Conservation (phyloP, 64 coral and sea anemone genomes). For the Anthopleura sola region DNA sequence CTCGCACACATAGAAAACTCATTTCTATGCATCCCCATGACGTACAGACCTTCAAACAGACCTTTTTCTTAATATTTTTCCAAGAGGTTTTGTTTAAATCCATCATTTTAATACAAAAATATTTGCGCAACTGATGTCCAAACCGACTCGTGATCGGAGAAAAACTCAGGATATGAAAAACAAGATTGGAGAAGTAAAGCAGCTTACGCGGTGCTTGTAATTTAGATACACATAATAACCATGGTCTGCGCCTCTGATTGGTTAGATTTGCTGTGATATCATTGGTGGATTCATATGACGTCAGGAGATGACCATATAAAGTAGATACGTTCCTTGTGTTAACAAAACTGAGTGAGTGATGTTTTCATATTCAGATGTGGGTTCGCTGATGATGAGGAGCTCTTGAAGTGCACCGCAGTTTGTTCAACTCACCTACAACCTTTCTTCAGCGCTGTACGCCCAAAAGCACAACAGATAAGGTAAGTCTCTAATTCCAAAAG, state of each 20-base stretch:
- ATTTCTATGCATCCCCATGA: too few species aligned
- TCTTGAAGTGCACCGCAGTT: neutral
- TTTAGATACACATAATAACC: neutral
- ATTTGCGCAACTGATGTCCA: too few species aligned
- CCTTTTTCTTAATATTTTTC: too few species aligned
- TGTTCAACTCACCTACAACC: neutral
- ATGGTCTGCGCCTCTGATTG: neutral
- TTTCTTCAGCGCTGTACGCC: neutral
- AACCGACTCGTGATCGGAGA: too few species aligned
- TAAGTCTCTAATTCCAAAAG: too few species aligned
- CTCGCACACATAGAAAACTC: too few species aligned
- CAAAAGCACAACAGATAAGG: too few species aligned
- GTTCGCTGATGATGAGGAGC: neutral
- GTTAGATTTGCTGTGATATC: neutral
- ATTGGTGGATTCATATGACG: neutral
- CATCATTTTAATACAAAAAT: too few species aligned
- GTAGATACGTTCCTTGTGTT: neutral
- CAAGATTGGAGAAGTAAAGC: neutral
- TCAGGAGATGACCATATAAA: neutral
- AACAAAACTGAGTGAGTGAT: neutral
- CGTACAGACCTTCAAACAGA: too few species aligned
- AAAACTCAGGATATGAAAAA: neutral
- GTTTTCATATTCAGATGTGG: constrained; percentile 2
- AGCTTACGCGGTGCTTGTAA: neutral
- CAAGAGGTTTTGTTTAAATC: too few species aligned